Evolutionary conservation across 1,140 invertebrate genomes (phyloP).

Genomic region (Drosophila grimshawi): DNA sequence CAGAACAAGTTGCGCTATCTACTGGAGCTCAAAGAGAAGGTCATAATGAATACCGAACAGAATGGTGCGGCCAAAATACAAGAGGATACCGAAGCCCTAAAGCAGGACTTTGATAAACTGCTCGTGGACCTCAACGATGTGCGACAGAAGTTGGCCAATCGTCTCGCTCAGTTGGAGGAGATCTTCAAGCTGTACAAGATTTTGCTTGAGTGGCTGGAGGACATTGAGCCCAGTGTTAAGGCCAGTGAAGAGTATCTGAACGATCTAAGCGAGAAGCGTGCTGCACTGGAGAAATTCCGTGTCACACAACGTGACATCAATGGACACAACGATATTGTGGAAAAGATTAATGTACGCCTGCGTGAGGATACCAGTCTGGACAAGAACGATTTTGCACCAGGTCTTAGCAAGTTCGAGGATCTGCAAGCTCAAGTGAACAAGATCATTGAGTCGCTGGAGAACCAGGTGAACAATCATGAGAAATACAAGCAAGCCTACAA

Average conservation of each 20-base stretch:
- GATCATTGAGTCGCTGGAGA: slow-evolving; percentile 90
- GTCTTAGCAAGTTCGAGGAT: slow-evolving; percentile 89
- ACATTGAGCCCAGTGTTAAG: slow-evolving; percentile 92
- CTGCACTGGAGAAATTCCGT: slow-evolving; percentile 92
- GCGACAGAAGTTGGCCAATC: slow-evolving; percentile 89
- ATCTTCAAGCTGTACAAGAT: slow-evolving; percentile 91
- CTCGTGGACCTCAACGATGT: slow-evolving; percentile 92
- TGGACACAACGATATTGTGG: slow-evolving; percentile 90
- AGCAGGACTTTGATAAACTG: slow-evolving; percentile 94
- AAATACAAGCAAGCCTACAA: slow-evolving; percentile 93
- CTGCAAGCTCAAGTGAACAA: slow-evolving; percentile 88
- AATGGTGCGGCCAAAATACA: slow-evolving; percentile 93
- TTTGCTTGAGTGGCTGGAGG: slow-evolving; percentile 93
- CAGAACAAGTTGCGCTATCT: slow-evolving; percentile 95
- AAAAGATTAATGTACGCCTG: slow-evolving; percentile 89
- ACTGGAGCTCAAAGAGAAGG: slow-evolving; percentile 95
- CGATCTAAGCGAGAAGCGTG: slow-evolving; percentile 95
- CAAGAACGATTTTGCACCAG: slow-evolving; percentile 88
- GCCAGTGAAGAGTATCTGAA: slow-evolving; percentile 89
- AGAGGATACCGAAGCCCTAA: slow-evolving; percentile 94
- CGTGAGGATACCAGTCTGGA: slow-evolving; percentile 88
- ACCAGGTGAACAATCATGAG: slow-evolving; percentile 94
- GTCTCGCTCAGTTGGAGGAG: slow-evolving; percentile 92
- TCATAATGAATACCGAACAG: slow-evolving; percentile 96
- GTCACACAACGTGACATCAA: slow-evolving; percentile 91